phyloP scores from a whole-genome alignment of 2,113 vertebrate species.

The Spilogale gracilis region DNA sequence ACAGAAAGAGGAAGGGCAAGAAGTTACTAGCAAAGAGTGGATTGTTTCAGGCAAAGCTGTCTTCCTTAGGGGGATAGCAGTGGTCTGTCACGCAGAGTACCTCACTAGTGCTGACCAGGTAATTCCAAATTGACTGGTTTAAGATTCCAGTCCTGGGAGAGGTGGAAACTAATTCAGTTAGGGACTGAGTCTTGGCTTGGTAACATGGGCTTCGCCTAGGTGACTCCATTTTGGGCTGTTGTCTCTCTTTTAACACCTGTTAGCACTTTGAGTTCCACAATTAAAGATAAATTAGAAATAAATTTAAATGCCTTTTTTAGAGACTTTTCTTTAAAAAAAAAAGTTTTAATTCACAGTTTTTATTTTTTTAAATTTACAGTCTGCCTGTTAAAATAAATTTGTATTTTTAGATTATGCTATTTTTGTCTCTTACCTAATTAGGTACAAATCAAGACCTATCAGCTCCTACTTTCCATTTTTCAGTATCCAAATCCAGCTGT shows the following conservation, averaged over 20 bases:
- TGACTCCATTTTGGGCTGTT: not conserved
- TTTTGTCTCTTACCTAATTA: slow-evolving; percentile 83
- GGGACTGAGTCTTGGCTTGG: not conserved
- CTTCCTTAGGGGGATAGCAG: not conserved
- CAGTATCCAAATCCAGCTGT: slow-evolving; percentile 89
- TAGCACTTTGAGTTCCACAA: not conserved
- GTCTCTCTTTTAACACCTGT: not conserved
- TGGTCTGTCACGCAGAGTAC: not conserved
- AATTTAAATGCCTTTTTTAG: not conserved
- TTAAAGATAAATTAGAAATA: slow-evolving; percentile 42
- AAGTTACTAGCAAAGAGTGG: not conserved
- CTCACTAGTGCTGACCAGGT: not conserved
- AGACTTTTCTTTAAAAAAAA: not conserved
- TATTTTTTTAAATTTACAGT: not conserved
- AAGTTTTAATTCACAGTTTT: not conserved
- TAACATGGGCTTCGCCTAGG: not conserved
- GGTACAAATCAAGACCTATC: slow-evolving; percentile 92
- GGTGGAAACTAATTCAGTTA: not conserved
- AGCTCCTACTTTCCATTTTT: slow-evolving; percentile 94
- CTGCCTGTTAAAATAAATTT: not conserved
- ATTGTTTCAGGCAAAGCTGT: not conserved
- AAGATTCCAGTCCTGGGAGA: not conserved
- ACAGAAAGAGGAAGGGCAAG: not conserved
- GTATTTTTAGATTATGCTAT: slow-evolving; percentile 56
- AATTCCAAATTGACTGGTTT: not conserved